These are phyloP conservation scores for Centroberyx gerrardi DNA, from an alignment of 2,797 vertebrate genomes.

Conservation along the genomic window DNA sequence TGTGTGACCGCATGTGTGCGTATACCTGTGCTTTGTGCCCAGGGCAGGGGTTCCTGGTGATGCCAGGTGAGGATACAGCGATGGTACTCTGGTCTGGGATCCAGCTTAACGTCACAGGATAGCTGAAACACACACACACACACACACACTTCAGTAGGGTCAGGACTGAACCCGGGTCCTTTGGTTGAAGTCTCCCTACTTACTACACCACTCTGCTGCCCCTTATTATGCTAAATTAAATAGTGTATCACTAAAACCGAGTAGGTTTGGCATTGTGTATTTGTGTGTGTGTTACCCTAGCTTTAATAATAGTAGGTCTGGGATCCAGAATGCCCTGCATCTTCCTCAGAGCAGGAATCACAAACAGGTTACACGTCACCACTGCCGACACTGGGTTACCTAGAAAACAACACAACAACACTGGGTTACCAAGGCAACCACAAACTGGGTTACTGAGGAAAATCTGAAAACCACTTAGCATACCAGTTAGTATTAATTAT, in stretches of 20 bases:
- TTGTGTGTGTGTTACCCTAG: slow-evolving; percentile 88
- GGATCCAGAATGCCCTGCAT: slow-evolving; percentile 99
- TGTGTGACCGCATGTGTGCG: not conserved
- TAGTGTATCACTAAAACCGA: too few species aligned
- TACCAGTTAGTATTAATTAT: too few species aligned
- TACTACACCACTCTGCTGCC: too few species aligned
- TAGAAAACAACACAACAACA: slow-evolving; percentile 67
- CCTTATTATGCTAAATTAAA: too few species aligned
- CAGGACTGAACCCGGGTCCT: too few species aligned
- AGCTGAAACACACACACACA: slow-evolving; percentile 82
- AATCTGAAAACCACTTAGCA: too few species aligned
- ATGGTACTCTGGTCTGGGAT: slow-evolving; percentile 97
- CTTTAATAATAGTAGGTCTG: slow-evolving; percentile 99
- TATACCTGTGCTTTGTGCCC: slow-evolving; percentile 98
- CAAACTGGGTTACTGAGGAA: not conserved
- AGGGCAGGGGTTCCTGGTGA: slow-evolving; percentile 98
- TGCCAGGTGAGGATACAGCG: slow-evolving; percentile 99
- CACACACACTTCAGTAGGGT: not conserved
- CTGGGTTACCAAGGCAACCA: not conserved
- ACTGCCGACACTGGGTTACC: slow-evolving; percentile 99
- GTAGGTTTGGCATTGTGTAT: not conserved
- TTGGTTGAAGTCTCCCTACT: too few species aligned
- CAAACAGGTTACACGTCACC: slow-evolving; percentile 99
- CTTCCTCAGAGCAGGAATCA: slow-evolving; percentile 98
- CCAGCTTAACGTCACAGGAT: slow-evolving; percentile 98